Evolutionary conservation across 2,888 invertebrate genomes (phyloP), one percentile per base, ranked within the genome.

Genomic region (Pedicia rivosa): DNA sequence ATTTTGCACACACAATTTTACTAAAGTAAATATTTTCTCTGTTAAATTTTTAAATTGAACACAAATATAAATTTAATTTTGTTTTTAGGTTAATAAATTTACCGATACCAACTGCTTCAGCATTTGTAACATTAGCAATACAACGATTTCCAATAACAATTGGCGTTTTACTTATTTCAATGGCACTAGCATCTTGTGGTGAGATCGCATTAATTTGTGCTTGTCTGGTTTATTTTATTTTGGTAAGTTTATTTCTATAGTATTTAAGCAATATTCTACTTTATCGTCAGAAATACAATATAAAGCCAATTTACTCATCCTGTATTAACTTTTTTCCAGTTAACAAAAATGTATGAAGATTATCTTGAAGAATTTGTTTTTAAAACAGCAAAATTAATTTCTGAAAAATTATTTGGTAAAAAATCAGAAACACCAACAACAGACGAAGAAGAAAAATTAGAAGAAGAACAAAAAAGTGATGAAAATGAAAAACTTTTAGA

Each of bases 131-230:
- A 24, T 64, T 68, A 6, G 72, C 72, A 13, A 60, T 84, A 34
- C 73, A 78, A 43, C 69, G 72, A 47, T 62, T 82, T 24, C 86
- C 86, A 0, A 58, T 76, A 42, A 57, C 78, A 2, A 72, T 77
- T 31, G 75, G 78, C 9, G 67, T 68, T 1, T 54, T 72, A 3
- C 58, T 83, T 2, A 55, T 81, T 15, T 67, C 71, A 25, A 62
- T 80, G 5, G 70, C 72, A 13, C 64, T 73, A 10, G 59, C 71
- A 10, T 74, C 82, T 0, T 83, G 83, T 50, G 86, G 84, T 4
- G 79, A 79, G 2, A 63, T 84, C 5, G 72, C 78, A 0, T 61
- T 87, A 35, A 61, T 67, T 6, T 60, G 72, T 7, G 80, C 77
- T 0, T 66, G 71, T 4, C 62, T 71, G 1, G 74, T 78, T 52